Evolutionary conservation across 2,888 invertebrate genomes (phyloP), one percentile per base, ranked within the genome.

Genomic region (Lacanobia wlatinum): DNA sequence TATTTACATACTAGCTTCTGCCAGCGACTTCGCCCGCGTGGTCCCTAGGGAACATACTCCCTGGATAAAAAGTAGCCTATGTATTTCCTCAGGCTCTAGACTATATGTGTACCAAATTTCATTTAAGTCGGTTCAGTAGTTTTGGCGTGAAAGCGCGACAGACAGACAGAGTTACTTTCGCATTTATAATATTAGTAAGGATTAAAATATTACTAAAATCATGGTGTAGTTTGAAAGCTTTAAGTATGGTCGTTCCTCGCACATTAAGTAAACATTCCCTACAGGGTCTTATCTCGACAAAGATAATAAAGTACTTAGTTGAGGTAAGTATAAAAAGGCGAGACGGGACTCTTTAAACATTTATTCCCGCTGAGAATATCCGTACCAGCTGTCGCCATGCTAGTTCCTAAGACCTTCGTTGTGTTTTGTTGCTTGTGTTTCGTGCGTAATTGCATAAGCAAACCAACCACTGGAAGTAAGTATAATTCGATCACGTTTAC

Each of bases 211-310:
- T 59, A 40, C 50, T 43, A 38, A 64, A 61, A 83, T 78, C 81
- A 70, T 75, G 72, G 83, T 86, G 86, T 91, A 90, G 91, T 92
- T 90, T 91, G 90, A 92, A 89, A 89, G 78, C 87, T 90, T 87
- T 84, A 77, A 87, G 84, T 87, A 86, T 84, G 87, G 91, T 91
- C 90, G 90, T 92, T 91, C 89, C 88, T 91, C 86, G 85, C 92
- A 93, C 95, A 94, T 95, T 94, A 96, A 84, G 92, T 92, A 95
- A 96, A 96, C 95, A 96, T 96, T 96, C 93, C 94, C 93, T 89
- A 89, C 87, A 82, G 82, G 76, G 81, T 83, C 90, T 95, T 96
- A 96, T 96, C 96, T 94, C 84, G 16, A 61, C 70, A 63, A 81
- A 93, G 95, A 96, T 96, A 95, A 91, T 91, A 87, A 85, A 89